A percentile compares a stretch with the other conserved stretches of the same genome.
These are phyloP conservation scores for Machimus rusticus DNA, from an alignment of 2,888 invertebrate genomes.

Conservation along the genomic window DNA sequence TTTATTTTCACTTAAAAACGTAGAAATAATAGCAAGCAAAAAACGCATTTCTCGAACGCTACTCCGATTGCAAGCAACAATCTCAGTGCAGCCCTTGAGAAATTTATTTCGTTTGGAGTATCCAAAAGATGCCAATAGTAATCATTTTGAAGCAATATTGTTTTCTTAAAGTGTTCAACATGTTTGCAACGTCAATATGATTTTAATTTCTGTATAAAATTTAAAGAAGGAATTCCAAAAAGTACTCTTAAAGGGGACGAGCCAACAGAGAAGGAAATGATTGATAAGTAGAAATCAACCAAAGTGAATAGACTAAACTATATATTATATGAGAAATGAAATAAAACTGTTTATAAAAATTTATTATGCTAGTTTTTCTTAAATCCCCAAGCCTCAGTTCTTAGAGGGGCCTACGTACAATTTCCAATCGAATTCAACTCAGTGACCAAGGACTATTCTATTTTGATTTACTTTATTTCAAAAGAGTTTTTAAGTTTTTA, in stretches of 20 bases:
- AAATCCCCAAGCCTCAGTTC: neutral
- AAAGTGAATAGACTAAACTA: conserved; percentile 31
- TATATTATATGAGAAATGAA: conserved; percentile 21
- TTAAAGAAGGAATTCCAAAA: neutral
- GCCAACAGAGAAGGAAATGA: neutral
- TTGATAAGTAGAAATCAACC: neutral
- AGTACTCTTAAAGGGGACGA: neutral
- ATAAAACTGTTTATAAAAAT: conserved; percentile 36
- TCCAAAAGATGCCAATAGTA: neutral
- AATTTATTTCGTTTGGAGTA: neutral
- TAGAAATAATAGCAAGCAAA: neutral
- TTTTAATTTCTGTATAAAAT: neutral
- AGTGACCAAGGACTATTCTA: neutral
- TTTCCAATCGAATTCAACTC: no score
- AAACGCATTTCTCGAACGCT: neutral
- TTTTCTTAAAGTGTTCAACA: neutral
- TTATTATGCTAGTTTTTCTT: neutral
- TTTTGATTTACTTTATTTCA: neutral
- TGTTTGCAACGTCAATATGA: neutral
- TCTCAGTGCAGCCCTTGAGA: neutral
- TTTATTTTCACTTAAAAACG: neutral
- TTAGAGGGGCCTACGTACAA: neutral
- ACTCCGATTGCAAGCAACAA: neutral
- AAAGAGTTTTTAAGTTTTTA: no score
- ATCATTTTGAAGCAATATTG: neutral